Evolutionary conservation across 2,113 vertebrate species (phyloP).

Genomic region (Dromiciops gliroides): DNA sequence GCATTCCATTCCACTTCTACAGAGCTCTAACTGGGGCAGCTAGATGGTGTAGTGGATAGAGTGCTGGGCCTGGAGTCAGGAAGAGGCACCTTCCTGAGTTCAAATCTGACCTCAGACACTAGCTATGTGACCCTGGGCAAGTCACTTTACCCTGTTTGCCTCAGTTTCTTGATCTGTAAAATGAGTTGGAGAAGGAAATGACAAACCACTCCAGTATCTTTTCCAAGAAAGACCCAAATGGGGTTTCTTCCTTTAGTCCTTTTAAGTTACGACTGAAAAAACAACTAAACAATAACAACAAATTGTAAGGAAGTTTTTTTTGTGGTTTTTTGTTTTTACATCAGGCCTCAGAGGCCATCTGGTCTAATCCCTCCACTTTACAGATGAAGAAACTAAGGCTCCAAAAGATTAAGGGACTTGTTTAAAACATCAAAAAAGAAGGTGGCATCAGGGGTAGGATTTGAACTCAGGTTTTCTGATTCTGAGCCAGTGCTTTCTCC

Average conservation of each 20-base stretch:
- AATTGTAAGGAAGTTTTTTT: too few species aligned
- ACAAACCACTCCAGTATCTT: too few species aligned
- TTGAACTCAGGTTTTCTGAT: not conserved
- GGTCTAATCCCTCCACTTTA: not conserved
- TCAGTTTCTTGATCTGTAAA: constrained; percentile 10
- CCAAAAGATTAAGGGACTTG: not conserved
- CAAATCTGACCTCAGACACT: not conserved
- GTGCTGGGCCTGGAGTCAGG: not conserved
- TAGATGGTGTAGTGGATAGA: not conserved
- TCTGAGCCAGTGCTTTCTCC: not conserved
- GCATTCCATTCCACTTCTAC: not conserved
- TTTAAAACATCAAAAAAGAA: not conserved
- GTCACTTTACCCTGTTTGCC: not conserved
- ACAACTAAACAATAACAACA: too few species aligned
- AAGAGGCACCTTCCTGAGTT: not conserved
- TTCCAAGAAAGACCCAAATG: too few species aligned
- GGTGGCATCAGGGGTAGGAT: not conserved
- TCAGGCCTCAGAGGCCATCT: too few species aligned
- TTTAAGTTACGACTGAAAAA: too few species aligned
- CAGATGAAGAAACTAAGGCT: not conserved
- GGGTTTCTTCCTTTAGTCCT: too few species aligned
- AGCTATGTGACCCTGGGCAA: not conserved
- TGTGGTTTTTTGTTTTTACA: too few species aligned
- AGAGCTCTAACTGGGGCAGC: not conserved
- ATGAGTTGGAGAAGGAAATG: not conserved